A percentile compares a stretch with the other conserved stretches of the same genome.
Conservation (phyloP, 1,140 invertebrate species). For the Neocloeon triangulifer region DNA sequence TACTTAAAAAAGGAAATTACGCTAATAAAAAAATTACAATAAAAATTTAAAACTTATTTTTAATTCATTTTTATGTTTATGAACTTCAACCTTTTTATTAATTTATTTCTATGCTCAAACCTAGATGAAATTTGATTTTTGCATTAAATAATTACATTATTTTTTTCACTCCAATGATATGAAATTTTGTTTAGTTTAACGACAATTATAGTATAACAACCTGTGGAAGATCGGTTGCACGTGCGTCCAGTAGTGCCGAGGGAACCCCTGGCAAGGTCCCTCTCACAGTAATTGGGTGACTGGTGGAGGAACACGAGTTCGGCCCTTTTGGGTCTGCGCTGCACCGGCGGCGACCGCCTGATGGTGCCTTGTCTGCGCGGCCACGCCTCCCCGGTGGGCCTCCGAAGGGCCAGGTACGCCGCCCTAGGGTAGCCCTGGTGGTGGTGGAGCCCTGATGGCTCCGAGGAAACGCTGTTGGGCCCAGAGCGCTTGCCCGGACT, state of each 20-base stretch:
- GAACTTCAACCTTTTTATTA: no score
- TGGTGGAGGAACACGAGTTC: conserved; percentile 74
- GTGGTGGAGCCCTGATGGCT: conserved; percentile 15
- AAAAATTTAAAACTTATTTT: no score
- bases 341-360: conserved; percentile 15
- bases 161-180: no score
- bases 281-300: conserved; percentile 84
- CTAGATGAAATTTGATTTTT: no score
- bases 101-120: no score
- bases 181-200: no score
- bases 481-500: conserved; percentile 8
- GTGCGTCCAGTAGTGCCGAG: conserved; percentile 62
- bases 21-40: no score
- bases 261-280: conserved; percentile 44
- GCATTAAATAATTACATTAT: no score
- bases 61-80: no score
- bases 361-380: conserved; percentile 20
- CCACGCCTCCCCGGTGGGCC: not conserved
- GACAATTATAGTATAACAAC: no score
- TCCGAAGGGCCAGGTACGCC: conserved; percentile 14
- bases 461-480: conserved; percentile 18
- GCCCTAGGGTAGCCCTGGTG: conserved; percentile 16
- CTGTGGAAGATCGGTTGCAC: conserved; percentile 64
- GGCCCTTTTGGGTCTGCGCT: conserved; percentile 37
- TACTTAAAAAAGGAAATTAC: no score